These are phyloP conservation scores for Bathynomus jamesi DNA, from an alignment of 1,140 invertebrate genomes.

Conservation along the genomic window DNA sequence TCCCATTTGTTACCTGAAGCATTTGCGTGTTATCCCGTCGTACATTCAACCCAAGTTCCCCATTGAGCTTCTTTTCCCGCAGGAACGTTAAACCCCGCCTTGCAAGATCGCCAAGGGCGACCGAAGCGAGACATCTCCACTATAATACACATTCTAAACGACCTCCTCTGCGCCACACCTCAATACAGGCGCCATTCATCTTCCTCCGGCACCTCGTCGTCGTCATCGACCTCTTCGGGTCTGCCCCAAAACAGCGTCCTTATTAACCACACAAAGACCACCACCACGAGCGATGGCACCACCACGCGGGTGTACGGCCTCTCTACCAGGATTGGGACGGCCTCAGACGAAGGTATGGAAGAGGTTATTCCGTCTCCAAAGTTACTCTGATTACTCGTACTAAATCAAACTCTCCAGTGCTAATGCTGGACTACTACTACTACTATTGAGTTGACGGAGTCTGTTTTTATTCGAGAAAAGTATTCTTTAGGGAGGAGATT, in stretches of 20 bases:
- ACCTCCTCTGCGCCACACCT: conserved; percentile 78
- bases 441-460: neutral
- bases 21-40: no score
- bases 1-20: no score
- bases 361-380: neutral
- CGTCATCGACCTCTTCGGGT: neutral
- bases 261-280: neutral
- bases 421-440: neutral
- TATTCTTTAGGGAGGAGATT: no score
- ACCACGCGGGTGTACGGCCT: neutral
- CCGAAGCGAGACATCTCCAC: conserved; percentile 87
- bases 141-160: conserved; percentile 90
- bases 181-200: conserved; percentile 55
- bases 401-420: neutral
- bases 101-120: conserved; percentile 80
- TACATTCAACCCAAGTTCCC: no score
- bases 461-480: no score
- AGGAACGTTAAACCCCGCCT: conserved; percentile 84
- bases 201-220: conserved; percentile 51
- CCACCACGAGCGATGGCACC: neutral
- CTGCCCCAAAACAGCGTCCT: neutral
- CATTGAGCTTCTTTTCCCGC: no score
- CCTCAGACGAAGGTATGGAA: neutral
- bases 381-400: neutral
- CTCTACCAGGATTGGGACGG: neutral